Base-by-base conservation (phyloP, 1,140 invertebrate genomes). In the Cherax quadricarinatus region DNA sequence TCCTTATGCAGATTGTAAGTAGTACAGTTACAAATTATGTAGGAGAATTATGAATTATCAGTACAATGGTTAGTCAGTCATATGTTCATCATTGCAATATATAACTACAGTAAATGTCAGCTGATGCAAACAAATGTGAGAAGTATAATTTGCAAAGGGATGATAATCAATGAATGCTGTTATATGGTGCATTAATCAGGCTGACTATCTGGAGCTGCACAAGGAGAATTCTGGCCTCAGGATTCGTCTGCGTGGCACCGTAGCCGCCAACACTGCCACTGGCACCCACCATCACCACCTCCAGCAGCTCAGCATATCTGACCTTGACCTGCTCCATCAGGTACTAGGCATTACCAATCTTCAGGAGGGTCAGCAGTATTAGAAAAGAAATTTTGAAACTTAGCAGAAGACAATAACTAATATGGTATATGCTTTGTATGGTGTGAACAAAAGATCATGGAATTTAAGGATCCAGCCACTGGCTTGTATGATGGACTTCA, bases 181-280 rank as follows among this genome's bases (percentile, higher is more conserved):
- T 30, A 62, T 62, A 7, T 57, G 81, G 24, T 53, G 60, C 81
- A 62, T 66, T 75, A 89, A 79, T 41, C 87, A 93, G 93, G 86
- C 93, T 24, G 89, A 93, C 89, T 93, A 86, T 80, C 86, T 93
- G 89, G 93, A 91, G 86, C 93, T 93, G 51, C 93, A 93, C 86
- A 91, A 91, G 85, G 93, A 93, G 49, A 87, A 93, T 73, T 84
- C 87, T 24, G 89, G 86, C 81, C 93, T 93, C 21, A 91, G 87
- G 90, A 86, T 84, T 51, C 84, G 79, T 49, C 83, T 91, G 57
- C 73, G 60, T 51, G 84, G 84, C 48, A 75, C 60, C 30, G 62
- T 30, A 66, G 82, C 18, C 10, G 21, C 53, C 30, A 91, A 85
- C 83, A 60, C 89, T 18, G 73, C 49, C 66, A 86, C 82, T 66